phyloP scores from a whole-genome alignment of 2,797 vertebrate genomes.

The Podarcis siculus region DNA sequence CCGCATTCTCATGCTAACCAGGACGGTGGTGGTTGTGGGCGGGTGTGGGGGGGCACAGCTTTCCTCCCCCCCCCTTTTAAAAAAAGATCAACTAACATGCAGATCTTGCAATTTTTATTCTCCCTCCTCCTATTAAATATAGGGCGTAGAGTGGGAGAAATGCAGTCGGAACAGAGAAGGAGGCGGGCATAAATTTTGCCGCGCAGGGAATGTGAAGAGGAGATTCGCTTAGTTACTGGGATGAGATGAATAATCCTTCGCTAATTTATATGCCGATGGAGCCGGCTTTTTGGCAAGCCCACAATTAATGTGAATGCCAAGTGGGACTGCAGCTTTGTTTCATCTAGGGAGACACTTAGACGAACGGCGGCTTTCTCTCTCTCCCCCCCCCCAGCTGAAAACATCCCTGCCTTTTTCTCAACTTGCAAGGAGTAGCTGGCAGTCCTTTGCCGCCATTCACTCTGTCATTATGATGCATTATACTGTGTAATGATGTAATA shows the following conservation, averaged over 20 bases:
- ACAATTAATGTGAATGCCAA: slow-evolving; percentile 83
- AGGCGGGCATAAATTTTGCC: slow-evolving; percentile 59
- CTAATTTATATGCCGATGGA: slow-evolving; percentile 81
- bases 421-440: slow-evolving; percentile 80
- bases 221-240: slow-evolving; percentile 76
- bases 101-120: slow-evolving; percentile 66
- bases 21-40: neutral
- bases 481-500: slow-evolving; percentile 86
- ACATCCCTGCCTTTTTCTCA: slow-evolving; percentile 76
- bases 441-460: slow-evolving; percentile 81
- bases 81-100: slow-evolving; percentile 45
- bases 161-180: slow-evolving; percentile 50
- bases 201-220: slow-evolving; percentile 71
- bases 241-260: slow-evolving; percentile 80
- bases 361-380: slow-evolving; percentile 69
- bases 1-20: neutral
- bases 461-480: slow-evolving; percentile 86
- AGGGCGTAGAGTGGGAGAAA: slow-evolving; percentile 66
- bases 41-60: neutral
- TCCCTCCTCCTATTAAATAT: slow-evolving; percentile 52
- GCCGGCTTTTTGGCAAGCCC: slow-evolving; percentile 80
- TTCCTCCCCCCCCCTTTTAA: neutral
- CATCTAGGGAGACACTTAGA: slow-evolving; percentile 79
- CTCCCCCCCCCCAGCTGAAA: slow-evolving; percentile 69
- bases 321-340: slow-evolving; percentile 82